Evolutionary conservation across 1,140 invertebrate genomes (phyloP), one percentile per base, ranked within the genome.

Genomic region (Diabrotica undecimpunctata): DNA sequence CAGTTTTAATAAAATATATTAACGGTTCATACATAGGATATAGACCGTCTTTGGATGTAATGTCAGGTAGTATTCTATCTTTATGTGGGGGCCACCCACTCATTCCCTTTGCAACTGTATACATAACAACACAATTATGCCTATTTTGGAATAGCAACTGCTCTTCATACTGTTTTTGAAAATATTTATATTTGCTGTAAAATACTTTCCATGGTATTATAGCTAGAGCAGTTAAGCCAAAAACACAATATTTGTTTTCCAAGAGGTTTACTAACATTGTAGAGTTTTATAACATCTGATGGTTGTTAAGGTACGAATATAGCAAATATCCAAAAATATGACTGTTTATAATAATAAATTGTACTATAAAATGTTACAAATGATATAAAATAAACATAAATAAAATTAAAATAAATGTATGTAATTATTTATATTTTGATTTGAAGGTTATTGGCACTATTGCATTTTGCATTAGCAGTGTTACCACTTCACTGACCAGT

Each of bases 91-190:
- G 68, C 69, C 69, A 70, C 36, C 66, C 69, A 36, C 11, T 62
- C n/a, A 68, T 63, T 11, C 65, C 54, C 46, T 55, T 66, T 39
- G 10, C 36, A 39, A 11, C 56, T 5, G 53, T 66, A 37, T 68
- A 70, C 60, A 62, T 70, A 5, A 70, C 54, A 38, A 68, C 61
- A 61, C 69, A 68, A 61, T 70, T 62, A 37, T 70, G 69, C 25
- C 69, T 66, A 65, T 68, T 46, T 5, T 65, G 50, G 55, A 65
- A 68, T 8, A 68, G 13, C 25, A 63, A 13, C 50, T 64, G 51
- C 25, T 70, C 62, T 39, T 68, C 46, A 12, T 58, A 68, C 12
- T 61, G 13, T 5, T 54, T 8, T 54, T 62, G 56, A 6, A 53
- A 13, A 6, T 54, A 14, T 57, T 37, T 61, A 36, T 68, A 70